Evolutionary conservation across 2,113 vertebrate species (phyloP), one percentile per base, ranked within the genome.

Genomic region (Indri indri): DNA sequence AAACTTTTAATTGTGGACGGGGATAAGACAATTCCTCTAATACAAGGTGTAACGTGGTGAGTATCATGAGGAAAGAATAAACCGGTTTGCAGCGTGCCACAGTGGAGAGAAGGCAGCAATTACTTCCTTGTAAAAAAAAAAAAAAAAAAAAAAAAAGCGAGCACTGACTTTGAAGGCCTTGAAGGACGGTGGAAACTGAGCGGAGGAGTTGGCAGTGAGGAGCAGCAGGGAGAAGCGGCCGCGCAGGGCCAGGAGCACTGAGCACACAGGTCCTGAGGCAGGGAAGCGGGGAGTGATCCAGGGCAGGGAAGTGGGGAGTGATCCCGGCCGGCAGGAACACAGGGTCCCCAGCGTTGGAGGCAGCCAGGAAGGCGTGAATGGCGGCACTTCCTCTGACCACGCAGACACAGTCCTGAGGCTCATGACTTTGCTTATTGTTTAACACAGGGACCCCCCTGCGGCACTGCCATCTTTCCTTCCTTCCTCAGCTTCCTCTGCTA

Each of bases 401-500:
- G 3, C 0, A 70, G 70, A 84, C 65, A 32, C 45, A 65, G 42
- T 71, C 91, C 71, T 87, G 34, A 66, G 71, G 71, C 14, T 16
- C 37, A 61, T 85, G 95, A 95, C 65, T 96, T 94, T 6, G 66
- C 71, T 95, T n/a, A 96, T 98, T 98, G 97, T 98, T 97, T 30
- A 18, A n/a, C 8, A 5, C 8, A 8, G 59, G 8, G 57, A 6
- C 96, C 97, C 91, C 95, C 90, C 97, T 92, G 90, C 90, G 18
- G 73, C 84, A 14, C 77, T 86, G 95, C 96, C 97, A 98, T 98
- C 97, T 94, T 97, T 96, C 96, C 97, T 98, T 98, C 97, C 98
- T 98, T 97, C 97, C 98, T 96, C 84, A 5, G 95, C 96, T 98
- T 98, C 98, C 98, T 98, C 90, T 96, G 96, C 25, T 92, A 8